Base-by-base conservation (phyloP, 2,797 vertebrate species). In the Antrozous pallidus region DNA sequence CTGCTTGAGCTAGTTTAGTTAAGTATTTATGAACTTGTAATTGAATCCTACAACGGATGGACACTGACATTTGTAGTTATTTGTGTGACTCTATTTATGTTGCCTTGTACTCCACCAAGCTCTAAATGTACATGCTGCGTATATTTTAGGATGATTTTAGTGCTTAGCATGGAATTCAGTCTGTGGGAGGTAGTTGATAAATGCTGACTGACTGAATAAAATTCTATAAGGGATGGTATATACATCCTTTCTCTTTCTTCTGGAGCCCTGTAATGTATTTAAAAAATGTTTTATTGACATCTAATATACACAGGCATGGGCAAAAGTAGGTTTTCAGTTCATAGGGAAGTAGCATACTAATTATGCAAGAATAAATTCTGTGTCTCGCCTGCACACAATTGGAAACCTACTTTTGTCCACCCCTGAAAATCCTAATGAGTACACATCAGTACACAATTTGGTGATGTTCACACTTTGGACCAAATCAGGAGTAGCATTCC, bases 11-110 rank as follows among this genome's bases (percentile, higher is more conserved):
- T 86, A 45, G 38, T 87, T 90, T 63, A 70, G 24, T 94, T 92
- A 54, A 86, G n/a, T 74, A 73, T 90, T 94, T 91, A 49, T 74
- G 69, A 87, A 51, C 49, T 5, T 91, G 40, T 87, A 91, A 63
- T 69, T 93, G 73, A 89, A 33, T 83, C n/a, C 8, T 36, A 18
- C 13, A 49, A 82, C 13, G 94, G 81, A 67, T 24, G 28, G 88
- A 16, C 8, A 17, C 73, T 5, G 3, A 38, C 47, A n/a, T 45
- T 18, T 54, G 33, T 75, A 67, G 40, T 75, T 79, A 63, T 54
- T 14, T 90, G 20, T 77, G 33, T 87, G 77, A 17, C 73, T 91
- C 84, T 78, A 26, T 74, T 17, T 36, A 11, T 69, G 58, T 61
- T 77, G 24, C 31, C 12, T 42, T 0, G 28, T 93, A 24, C 2